Evolutionary conservation across 1,140 invertebrate genomes (phyloP).

Genomic region (Drosophila kurseongensis): DNA sequence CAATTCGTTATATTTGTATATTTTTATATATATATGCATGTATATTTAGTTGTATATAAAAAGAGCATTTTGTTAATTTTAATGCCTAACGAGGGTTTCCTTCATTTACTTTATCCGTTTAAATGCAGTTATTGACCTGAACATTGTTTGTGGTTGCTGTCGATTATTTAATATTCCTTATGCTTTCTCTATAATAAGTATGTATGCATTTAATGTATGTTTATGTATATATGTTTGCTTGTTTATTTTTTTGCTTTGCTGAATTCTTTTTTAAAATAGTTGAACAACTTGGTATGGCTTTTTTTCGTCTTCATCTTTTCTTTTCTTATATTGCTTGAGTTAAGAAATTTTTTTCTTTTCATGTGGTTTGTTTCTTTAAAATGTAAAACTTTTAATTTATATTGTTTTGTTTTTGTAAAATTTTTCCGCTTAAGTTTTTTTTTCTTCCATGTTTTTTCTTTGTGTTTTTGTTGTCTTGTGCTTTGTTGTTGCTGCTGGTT

Average conservation of each 20-base stretch:
- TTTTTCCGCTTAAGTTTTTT: constrained; percentile 28
- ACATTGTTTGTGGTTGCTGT: constrained; percentile 56
- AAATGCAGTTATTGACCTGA: constrained; percentile 82
- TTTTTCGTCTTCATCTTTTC: neutral
- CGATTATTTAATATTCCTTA: constrained; percentile 45
- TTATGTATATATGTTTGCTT: constrained; percentile 42
- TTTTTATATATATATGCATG: constrained; percentile 39
- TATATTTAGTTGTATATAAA: constrained; percentile 62
- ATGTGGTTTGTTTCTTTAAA: constrained; percentile 21
- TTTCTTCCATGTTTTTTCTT: neutral
- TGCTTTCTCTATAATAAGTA: constrained; percentile 37
- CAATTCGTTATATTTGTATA: constrained; percentile 36
- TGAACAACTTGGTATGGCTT: constrained; percentile 48
- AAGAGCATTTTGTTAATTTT: constrained; percentile 58
- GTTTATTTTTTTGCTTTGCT: constrained; percentile 18
- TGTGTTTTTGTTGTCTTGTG: constrained; percentile 23
- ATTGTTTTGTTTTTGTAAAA: constrained; percentile 32
- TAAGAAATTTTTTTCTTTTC: constrained; percentile 24
- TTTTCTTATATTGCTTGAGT: constrained; percentile 33
- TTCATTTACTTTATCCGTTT: constrained; percentile 32
- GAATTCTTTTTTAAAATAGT: constrained; percentile 47
- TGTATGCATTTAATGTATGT: constrained; percentile 42
- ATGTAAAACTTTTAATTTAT: constrained; percentile 43
- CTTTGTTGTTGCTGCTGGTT: constrained; percentile 32
- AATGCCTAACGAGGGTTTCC: constrained; percentile 63